Evolutionary conservation across 1,140 invertebrate species (phyloP), one percentile per base, ranked within the genome.

Genomic region (Heterodera carotae): DNA sequence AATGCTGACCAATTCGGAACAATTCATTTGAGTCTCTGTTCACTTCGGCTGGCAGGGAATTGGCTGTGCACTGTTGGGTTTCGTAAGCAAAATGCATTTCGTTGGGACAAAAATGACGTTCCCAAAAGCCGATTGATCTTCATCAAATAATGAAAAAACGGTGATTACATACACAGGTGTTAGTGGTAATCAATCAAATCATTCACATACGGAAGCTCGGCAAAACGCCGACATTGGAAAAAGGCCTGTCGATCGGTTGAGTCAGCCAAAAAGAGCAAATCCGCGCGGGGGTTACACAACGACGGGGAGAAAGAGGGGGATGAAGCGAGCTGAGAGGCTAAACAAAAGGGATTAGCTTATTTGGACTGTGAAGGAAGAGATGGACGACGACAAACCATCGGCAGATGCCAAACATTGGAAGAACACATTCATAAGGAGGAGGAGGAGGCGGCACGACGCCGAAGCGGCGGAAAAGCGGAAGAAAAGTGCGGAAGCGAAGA

Each of bases 51-150:
- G 69, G 80, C n/a, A 75, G 56, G 8, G 8, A 34, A 8, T 62
- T 66, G 22, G 68, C 72, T 69, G 75, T 81, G 69, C 85, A 86
- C 72, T 86, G 78, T 75, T 86, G 85, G 34, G 80, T 85, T 36
- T 78, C 77, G 70, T 85, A 86, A 62, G 87, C 85, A 79, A 86
- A 86, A 34, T 77, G 76, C 85, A 88, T 88, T 2, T 76, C 83
- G 39, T 71, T 76, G 6, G 85, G 86, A 48, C 85, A 86, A 25
- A 84, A 76, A 69, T 82, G 81, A 33, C 82, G 80, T 27, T 81
- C 74, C 85, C 85, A 86, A 73, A 83, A 88, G 36, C 87, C 85
- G 56, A 85, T 80, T 15, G 75, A 79, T n/a, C 84, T 85, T 27
- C 6, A 56, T n/a, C 25, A 25, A 76, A 29, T 6, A 62, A n/a